Base-by-base conservation (phyloP, 2,797 vertebrate species). In the Toxotes lorentzi region DNA sequence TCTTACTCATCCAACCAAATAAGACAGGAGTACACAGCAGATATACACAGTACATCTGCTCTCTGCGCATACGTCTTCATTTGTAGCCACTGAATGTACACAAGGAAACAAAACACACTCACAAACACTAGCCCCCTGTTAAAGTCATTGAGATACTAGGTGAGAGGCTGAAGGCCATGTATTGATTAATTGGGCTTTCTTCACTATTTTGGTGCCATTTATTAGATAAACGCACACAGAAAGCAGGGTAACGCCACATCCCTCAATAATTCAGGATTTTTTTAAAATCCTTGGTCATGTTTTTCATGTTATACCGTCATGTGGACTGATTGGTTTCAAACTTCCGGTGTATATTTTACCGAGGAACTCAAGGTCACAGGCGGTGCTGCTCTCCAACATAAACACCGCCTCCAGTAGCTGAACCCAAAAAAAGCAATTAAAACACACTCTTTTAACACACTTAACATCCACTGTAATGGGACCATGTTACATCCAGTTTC, bases 81-180 rank as follows among this genome's bases (percentile, higher is more conserved):
- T 79, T 75, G 67, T 27, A 68, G 57, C 40, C 54, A n/a, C 23
- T 4, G 5, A 38, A 38, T 19, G 17, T n/a, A 73, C 58, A 62
- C 32, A 0, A 1, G 12, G 3, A 48, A 7, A 62, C 27, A 48
- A 35, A 73, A 70, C 34, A 69, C 43, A 27, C 32, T 40, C 4
- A 59, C 40, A 58, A 43, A 54, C 23, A 27, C 3, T 7, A 30
- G 34, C 62, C 56, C 24, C n/a, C 41, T 34, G 62, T 47, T 68
- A 73, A 56, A 78, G 76, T 79, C 50, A 57, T 19, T 72, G 56
- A 67, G 73, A 78, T 24, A 64, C 51, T 38, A 38, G 41, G 38
- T 62, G 50, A 75, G 56, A 80, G 58, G 82, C 4, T 83, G 62
- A 79, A 65, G 66, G 62, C 63, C 59, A 76, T 86, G 81, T 77